These are phyloP conservation scores for Coregonus clupeaformis DNA, from an alignment of 2,113 vertebrate species.

Conservation along the genomic window DNA sequence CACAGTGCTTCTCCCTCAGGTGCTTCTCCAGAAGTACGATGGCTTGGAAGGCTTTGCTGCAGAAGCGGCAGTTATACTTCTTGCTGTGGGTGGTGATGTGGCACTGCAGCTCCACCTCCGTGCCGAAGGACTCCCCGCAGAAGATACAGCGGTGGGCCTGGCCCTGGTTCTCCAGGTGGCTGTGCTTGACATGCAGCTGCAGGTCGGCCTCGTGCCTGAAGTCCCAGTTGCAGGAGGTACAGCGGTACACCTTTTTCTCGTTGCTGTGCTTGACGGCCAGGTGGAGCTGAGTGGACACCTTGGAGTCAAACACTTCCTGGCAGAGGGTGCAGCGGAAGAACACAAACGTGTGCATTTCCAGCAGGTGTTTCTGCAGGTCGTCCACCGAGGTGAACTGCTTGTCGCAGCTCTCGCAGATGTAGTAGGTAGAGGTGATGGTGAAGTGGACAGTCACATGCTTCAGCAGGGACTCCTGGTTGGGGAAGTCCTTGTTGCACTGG, in stretches of 20 bases:
- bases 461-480: slow-evolving; percentile 93
- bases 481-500: slow-evolving; percentile 98
- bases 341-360: slow-evolving; percentile 98
- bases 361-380: slow-evolving; percentile 95
- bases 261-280: slow-evolving; percentile 98
- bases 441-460: slow-evolving; percentile 98
- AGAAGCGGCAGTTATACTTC: slow-evolving; percentile 98
- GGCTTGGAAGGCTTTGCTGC: slow-evolving; percentile 97
- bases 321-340: slow-evolving; percentile 98
- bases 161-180: slow-evolving; percentile 94
- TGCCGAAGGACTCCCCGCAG: slow-evolving; percentile 95
- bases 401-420: slow-evolving; percentile 98
- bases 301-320: slow-evolving; percentile 98
- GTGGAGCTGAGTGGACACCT: slow-evolving; percentile 97
- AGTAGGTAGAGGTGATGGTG: slow-evolving; percentile 96
- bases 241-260: slow-evolving; percentile 95
- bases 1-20: slow-evolving; percentile 91
- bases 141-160: slow-evolving; percentile 94
- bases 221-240: slow-evolving; percentile 98
- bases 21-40: slow-evolving; percentile 94
- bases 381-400: slow-evolving; percentile 98
- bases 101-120: slow-evolving; percentile 97
- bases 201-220: slow-evolving; percentile 94
- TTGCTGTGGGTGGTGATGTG: slow-evolving; percentile 99
- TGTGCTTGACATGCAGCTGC: slow-evolving; percentile 95